A percentile compares a stretch with the other conserved stretches of the same genome.
Evolutionary conservation across 2,113 vertebrate genomes (phyloP).

Genomic region (Bufo bufo): DNA sequence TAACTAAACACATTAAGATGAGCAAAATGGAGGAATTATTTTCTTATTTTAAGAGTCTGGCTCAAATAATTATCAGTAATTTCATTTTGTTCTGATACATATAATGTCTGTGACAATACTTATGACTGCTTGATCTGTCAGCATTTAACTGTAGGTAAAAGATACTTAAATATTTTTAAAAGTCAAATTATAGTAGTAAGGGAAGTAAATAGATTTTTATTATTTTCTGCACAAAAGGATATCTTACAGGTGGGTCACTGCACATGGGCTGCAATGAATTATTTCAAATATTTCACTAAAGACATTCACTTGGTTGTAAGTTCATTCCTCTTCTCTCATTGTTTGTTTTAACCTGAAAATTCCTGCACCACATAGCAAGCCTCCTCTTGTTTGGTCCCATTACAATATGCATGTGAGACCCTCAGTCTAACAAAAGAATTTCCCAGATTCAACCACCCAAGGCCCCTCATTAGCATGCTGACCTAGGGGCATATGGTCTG

Average conservation of each 20-base stretch:
- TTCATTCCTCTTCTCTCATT: slow-evolving; percentile 52
- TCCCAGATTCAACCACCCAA: slow-evolving; percentile 49
- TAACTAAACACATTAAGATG: background rate
- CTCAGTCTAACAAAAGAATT: slow-evolving; percentile 36
- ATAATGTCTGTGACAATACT: background rate
- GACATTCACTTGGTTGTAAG: slow-evolving; percentile 61
- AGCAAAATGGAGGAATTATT: background rate
- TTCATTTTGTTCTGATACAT: background rate
- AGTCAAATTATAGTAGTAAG: background rate
- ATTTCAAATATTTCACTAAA: slow-evolving; percentile 54
- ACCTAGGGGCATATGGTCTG: slow-evolving; percentile 41
- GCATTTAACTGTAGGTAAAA: background rate
- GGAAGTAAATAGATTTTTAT: background rate
- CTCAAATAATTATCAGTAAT: background rate
- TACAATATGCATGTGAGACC: slow-evolving; percentile 54
- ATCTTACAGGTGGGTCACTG: slow-evolving; percentile 4
- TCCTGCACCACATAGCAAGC: slow-evolving; percentile 67
- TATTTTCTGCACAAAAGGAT: background rate
- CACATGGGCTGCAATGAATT: background rate
- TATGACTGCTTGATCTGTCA: background rate
- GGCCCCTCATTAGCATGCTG: slow-evolving; percentile 58
- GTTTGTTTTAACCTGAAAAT: slow-evolving; percentile 66
- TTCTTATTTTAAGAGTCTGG: background rate
- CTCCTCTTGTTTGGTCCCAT: slow-evolving; percentile 65
- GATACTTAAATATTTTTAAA: background rate